A percentile compares a stretch with the other conserved stretches of the same genome.
Evolutionary conservation across 2,797 vertebrate species (phyloP).

Genomic region (Sebastes matsubarae): DNA sequence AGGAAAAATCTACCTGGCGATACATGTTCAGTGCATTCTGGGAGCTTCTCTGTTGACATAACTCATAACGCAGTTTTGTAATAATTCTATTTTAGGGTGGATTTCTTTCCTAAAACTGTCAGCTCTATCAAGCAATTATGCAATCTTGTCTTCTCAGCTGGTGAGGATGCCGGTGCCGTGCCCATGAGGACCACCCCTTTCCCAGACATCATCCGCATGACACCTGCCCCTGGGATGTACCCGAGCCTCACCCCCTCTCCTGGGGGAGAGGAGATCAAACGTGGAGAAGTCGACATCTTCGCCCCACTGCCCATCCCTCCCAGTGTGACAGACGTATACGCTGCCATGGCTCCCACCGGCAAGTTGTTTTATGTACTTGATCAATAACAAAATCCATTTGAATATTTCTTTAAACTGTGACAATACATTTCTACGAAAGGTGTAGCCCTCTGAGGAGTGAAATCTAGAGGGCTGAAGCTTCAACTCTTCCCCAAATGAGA

Average conservation of each 20-base stretch:
- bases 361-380: not conserved
- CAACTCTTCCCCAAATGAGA: not conserved
- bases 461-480: not conserved
- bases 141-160: slow-evolving; percentile 40
- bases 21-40: not conserved
- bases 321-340: slow-evolving; percentile 49
- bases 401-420: not conserved
- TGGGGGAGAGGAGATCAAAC: slow-evolving; percentile 74
- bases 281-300: slow-evolving; percentile 82
- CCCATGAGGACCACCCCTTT: slow-evolving; percentile 65
- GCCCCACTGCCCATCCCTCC: slow-evolving; percentile 66
- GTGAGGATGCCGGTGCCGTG: slow-evolving; percentile 49
- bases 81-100: not conserved
- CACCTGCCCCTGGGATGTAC: slow-evolving; percentile 77
- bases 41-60: not conserved
- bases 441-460: not conserved
- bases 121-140: not conserved
- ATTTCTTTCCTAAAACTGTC: not conserved
- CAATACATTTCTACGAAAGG: not conserved
- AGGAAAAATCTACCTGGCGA: not conserved
- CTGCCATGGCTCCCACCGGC: slow-evolving; percentile 70
- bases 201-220: slow-evolving; percentile 77
- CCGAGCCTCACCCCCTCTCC: slow-evolving; percentile 72
- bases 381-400: not conserved
- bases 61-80: not conserved